Evolutionary conservation across 2,113 vertebrate genomes (phyloP).

Genomic region (Megaceryle torquata): DNA sequence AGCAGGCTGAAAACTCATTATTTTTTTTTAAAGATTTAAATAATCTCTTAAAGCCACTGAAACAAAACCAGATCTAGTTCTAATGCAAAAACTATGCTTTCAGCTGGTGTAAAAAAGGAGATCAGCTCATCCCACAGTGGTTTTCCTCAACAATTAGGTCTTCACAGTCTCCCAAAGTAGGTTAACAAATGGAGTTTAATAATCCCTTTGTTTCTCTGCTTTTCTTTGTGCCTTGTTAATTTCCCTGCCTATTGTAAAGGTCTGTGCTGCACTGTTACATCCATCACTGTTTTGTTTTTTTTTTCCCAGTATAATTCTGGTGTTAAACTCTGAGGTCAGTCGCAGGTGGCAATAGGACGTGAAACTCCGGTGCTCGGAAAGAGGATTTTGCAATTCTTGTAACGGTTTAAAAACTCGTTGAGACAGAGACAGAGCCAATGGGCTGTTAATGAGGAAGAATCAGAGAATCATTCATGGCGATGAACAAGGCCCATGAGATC

Average conservation of each 20-base stretch:
- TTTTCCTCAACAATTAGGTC: not conserved
- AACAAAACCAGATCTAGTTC: not conserved
- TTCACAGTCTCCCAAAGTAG: not conserved
- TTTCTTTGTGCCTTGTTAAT: not conserved
- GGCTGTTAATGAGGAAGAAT: not conserved
- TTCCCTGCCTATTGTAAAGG: not conserved
- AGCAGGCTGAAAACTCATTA: not conserved
- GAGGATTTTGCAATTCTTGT: not conserved
- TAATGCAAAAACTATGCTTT: not conserved
- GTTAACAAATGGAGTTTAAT: not conserved
- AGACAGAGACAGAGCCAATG: not conserved
- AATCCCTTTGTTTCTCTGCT: not conserved
- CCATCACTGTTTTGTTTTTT: not conserved
- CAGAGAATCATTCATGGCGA: fast-evolving
- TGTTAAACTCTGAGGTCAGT: not conserved
- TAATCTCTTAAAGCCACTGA: not conserved
- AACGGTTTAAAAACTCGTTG: not conserved
- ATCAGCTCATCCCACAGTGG: not conserved
- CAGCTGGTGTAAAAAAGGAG: not conserved
- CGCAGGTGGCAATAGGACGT: fast-evolving
- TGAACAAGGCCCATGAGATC: not conserved
- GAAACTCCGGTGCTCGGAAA: not conserved
- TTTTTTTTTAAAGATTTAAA: not conserved
- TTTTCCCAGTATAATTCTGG: not conserved
- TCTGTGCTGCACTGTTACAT: not conserved